A percentile compares a stretch with the other conserved stretches of the same genome.
phyloP scores from a whole-genome alignment of 2,113 vertebrate genomes.

The Toxotes chatareus region DNA sequence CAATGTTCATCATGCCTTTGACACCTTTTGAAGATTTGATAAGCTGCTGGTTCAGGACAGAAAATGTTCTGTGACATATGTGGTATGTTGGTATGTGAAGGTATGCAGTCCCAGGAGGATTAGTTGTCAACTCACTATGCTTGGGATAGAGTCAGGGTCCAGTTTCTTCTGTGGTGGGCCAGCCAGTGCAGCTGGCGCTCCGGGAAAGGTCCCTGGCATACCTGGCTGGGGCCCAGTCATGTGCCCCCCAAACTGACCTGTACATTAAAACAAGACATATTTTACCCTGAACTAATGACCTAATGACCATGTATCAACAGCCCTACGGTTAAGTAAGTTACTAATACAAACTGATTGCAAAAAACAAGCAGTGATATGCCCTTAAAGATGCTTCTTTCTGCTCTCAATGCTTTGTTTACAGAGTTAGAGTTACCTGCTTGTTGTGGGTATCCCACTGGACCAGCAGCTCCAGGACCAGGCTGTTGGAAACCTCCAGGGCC shows the following conservation, averaged over 20 bases:
- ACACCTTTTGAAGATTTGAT: not conserved
- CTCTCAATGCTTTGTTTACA: not conserved
- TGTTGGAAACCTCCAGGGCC: slow-evolving; percentile 83
- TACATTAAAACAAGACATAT: slow-evolving; percentile 4
- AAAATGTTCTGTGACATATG: slow-evolving; percentile 21
- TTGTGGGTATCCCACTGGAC: slow-evolving; percentile 85
- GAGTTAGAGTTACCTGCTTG: slow-evolving; percentile 85
- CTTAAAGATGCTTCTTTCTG: not conserved
- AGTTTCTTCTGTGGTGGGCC: slow-evolving; percentile 92
- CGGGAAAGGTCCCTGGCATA: slow-evolving; percentile 88
- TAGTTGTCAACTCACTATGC: slow-evolving; percentile 86
- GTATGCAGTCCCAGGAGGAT: not conserved
- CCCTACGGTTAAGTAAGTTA: not conserved
- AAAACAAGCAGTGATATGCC: not conserved
- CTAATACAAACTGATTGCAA: not conserved
- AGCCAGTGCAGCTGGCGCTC: slow-evolving; percentile 80
- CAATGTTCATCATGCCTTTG: not conserved
- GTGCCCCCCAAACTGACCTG: slow-evolving; percentile 88
- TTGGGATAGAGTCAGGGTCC: slow-evolving; percentile 93
- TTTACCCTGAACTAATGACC: not conserved
- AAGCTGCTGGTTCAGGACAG: not conserved
- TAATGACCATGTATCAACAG: not conserved
- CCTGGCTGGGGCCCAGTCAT: slow-evolving; percentile 87
- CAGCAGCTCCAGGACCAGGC: slow-evolving; percentile 77
- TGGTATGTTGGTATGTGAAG: slow-evolving; percentile 14